phyloP scores from a whole-genome alignment of 2,113 vertebrate species.

The Hepsetus odoe region DNA sequence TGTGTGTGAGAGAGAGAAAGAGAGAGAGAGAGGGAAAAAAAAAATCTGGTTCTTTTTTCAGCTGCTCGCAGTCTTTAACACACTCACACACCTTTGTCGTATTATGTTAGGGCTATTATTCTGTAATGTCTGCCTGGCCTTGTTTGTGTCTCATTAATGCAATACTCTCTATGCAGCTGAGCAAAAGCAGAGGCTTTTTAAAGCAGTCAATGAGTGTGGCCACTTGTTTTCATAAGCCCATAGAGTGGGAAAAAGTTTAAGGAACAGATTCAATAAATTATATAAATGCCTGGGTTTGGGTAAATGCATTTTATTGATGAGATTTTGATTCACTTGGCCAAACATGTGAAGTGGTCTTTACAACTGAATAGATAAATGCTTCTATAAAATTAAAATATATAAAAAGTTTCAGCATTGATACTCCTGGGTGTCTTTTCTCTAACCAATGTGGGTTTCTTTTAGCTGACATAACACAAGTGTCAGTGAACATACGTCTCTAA shows the following conservation, averaged over 20 bases:
- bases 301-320: conserved; percentile 40
- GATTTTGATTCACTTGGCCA: conserved; percentile 23
- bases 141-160: conserved; percentile 49
- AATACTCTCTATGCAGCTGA: conserved; percentile 32
- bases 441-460: too few species aligned
- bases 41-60: not conserved
- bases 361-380: not conserved
- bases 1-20: not conserved
- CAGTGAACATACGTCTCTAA: too few species aligned
- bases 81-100: conserved; percentile 34
- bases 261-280: conserved; percentile 32
- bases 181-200: conserved; percentile 44
- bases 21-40: not conserved
- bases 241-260: conserved; percentile 25
- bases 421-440: too few species aligned
- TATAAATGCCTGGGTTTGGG: conserved; percentile 36
- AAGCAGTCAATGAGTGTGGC: conserved; percentile 33
- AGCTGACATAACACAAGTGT: too few species aligned
- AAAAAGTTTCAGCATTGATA: conserved; percentile 1
- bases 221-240: conserved; percentile 42
- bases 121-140: conserved; percentile 43
- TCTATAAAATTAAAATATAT: not conserved
- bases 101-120: conserved; percentile 48
- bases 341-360: conserved; percentile 39
- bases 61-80: not conserved